Evolutionary conservation across 2,797 vertebrate species (phyloP).

Genomic region (Malacoraja senta): DNA sequence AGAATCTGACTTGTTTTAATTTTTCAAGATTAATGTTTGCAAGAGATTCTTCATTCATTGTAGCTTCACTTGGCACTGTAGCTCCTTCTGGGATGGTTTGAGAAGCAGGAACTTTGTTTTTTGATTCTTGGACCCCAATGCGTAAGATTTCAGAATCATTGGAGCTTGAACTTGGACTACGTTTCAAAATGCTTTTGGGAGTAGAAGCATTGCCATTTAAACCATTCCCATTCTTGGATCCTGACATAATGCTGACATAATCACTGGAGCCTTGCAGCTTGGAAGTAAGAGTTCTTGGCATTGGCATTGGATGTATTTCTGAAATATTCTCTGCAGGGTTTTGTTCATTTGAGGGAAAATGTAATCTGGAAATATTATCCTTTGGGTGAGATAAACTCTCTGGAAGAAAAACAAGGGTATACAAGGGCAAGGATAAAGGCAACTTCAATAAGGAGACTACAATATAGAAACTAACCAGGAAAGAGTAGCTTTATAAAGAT

Average conservation of each 20-base stretch:
- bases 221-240: conserved; percentile 43
- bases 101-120: conserved; percentile 48
- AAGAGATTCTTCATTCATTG: conserved; percentile 46
- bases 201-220: conserved; percentile 44
- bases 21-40: conserved; percentile 55
- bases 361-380: conserved; percentile 47
- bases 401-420: conserved; percentile 56
- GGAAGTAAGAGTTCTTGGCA: conserved; percentile 70
- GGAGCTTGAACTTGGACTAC: conserved; percentile 66
- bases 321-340: conserved; percentile 46
- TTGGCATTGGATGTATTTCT: conserved; percentile 67
- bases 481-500: conserved; percentile 44
- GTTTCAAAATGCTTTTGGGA: conserved; percentile 66
- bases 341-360: conserved; percentile 47
- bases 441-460: conserved; percentile 19
- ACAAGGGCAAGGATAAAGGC: conserved; percentile 44
- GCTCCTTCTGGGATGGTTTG: conserved; percentile 58
- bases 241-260: conserved; percentile 42
- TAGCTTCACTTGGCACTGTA: conserved; percentile 44
- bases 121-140: conserved; percentile 48
- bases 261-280: conserved; percentile 51
- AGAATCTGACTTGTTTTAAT: conserved; percentile 74
- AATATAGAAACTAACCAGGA: conserved; percentile 28
- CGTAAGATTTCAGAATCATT: conserved; percentile 62
- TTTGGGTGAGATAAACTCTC: conserved; percentile 54